Percentiles rank a stretch among this genome's conserved stretches.
Conservation (phyloP, 2,113 vertebrate species). For the Channa maculata region DNA sequence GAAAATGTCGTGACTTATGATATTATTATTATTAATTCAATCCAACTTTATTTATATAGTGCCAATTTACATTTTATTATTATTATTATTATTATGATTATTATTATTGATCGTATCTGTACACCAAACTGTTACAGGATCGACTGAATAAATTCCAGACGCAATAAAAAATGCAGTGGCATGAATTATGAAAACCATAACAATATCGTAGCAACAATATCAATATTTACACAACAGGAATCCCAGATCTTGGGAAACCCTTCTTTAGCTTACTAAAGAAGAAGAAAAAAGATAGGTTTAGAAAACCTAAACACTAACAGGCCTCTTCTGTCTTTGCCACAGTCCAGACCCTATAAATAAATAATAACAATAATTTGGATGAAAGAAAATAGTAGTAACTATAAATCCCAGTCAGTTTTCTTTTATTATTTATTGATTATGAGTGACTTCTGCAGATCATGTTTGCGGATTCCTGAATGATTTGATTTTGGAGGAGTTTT, state of each 20-base stretch:
- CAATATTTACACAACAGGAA: conserved; percentile 73
- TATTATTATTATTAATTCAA: not conserved
- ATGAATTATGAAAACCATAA: conserved; percentile 77
- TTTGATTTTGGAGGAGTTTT: not conserved
- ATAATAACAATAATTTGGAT: not conserved
- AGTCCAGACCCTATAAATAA: conserved; percentile 3
- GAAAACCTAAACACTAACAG: not conserved
- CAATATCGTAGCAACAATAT: conserved; percentile 69
- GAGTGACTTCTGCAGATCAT: not conserved
- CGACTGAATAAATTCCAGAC: conserved; percentile 33
- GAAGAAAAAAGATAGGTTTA: not conserved
- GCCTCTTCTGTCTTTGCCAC: not conserved
- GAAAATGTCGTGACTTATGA: rapidly evolving
- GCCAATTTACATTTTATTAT: not conserved
- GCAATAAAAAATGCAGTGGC: conserved; percentile 71
- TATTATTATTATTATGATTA: conserved; percentile 2
- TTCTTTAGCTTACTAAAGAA: conserved; percentile 6
- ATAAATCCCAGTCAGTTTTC: not conserved
- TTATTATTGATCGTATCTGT: not conserved
- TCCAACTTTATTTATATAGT: no score
- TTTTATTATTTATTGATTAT: not conserved
- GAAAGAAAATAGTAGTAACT: not conserved
- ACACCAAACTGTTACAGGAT: conserved; percentile 14
- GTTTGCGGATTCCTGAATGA: not conserved
- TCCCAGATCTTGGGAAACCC: conserved; percentile 58